Conservation (phyloP, 1,140 invertebrate species). For the Drusus annulatus region DNA sequence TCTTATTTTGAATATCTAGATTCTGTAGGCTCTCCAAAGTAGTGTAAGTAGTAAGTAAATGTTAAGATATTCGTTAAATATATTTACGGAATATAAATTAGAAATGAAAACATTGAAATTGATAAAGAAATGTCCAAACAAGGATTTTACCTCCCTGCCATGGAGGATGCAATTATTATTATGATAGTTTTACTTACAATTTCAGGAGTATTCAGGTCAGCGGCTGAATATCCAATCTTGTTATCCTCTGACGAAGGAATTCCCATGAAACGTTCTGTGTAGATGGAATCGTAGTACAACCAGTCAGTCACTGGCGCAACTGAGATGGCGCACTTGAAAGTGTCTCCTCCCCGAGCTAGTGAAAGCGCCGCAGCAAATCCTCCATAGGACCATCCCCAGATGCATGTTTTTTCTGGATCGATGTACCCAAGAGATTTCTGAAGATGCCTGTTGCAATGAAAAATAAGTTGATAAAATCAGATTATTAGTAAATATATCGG, state of each 20-base stretch:
- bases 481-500: no score
- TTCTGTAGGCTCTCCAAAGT: no score
- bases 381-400: constrained; percentile 97
- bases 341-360: constrained; percentile 81
- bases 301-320: constrained; percentile 93
- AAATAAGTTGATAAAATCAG: no score
- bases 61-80: no score
- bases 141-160: no score
- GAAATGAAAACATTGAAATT: no score
- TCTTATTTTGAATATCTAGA: no score
- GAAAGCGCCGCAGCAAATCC: constrained; percentile 89
- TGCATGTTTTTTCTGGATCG: constrained; percentile 80
- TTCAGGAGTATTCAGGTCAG: constrained; percentile 79
- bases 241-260: constrained; percentile 38
- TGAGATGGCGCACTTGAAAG: constrained; percentile 94
- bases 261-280: constrained; percentile 95
- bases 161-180: no score
- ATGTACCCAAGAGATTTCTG: constrained; percentile 79
- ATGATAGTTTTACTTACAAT: constrained; percentile 63
- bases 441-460: constrained; percentile 68
- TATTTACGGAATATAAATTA: no score
- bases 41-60: no score
- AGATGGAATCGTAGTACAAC: constrained; percentile 95
- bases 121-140: no score
- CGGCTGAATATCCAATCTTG: constrained; percentile 77